Base-by-base conservation (phyloP, 1,140 invertebrate genomes). In the Aphelinus certus region DNA sequence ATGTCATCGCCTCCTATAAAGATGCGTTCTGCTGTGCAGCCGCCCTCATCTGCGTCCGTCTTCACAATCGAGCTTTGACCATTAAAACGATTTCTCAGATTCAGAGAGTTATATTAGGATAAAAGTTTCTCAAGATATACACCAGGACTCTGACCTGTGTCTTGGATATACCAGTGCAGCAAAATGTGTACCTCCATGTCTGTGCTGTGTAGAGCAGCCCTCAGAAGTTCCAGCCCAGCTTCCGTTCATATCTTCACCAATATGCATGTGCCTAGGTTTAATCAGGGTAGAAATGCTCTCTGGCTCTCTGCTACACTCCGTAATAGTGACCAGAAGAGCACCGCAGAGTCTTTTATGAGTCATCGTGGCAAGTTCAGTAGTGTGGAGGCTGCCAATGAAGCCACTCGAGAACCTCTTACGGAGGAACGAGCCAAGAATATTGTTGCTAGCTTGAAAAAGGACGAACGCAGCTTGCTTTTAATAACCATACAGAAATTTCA, bases 401-500 rank as follows among this genome's bases (percentile, higher is more conserved):
- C 68, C 10, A 7, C 79, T 42, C 71, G 76, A 47, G 89, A 89
- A 7, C 83, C 85, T 43, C 79, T 94, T 4, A 91, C 91, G 1
- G 93, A 93, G 82, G 85, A 90, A 58, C 92, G 92, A 80, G 93
- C 93, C 0, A 90, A 91, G 76, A 91, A 93, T 77, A 85, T 94
- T n/a, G 89, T 92, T 2, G 80, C 92, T 3, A 90, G 91, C 79
- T 85, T 94, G 42, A 93, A 91, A 42, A 85, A 89, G 26, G 92
- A 93, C 71, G 93, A 94, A 81, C 88, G 93, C 75, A 89, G 89
- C 76, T 84, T 91, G 51, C 86, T 95, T 42, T 87, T 92, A 61
- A 81, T 84, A 42, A 92, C 92, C 1, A 82, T 95, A 42, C 90
- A 93, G 77, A 91, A 94, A 84, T 93, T 90, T 81, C 90, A 94